A percentile compares a stretch with the other conserved stretches of the same genome.
These are phyloP conservation scores for Sebastes hubbsi DNA, from an alignment of 2,797 vertebrate species.

Conservation along the genomic window DNA sequence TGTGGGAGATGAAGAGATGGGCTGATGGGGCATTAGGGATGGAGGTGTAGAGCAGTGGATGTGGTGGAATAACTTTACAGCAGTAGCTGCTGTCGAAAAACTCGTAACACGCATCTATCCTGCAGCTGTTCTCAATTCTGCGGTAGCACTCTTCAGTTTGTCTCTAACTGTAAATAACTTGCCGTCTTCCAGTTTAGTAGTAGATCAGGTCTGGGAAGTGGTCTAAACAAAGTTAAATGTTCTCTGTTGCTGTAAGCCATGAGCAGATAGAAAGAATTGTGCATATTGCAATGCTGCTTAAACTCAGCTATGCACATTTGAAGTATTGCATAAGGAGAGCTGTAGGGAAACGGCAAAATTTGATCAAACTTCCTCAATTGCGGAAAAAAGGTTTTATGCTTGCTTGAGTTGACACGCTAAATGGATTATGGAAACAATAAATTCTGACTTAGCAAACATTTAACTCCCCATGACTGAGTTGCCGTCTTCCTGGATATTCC, in stretches of 20 bases:
- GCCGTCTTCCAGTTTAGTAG: background rate
- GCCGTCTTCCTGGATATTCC: background rate
- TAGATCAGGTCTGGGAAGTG: background rate
- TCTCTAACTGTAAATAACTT: slow-evolving; percentile 2
- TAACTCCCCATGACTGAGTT: background rate
- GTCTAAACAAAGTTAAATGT: background rate
- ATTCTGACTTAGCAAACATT: background rate
- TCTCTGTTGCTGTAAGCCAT: background rate
- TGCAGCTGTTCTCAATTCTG: slow-evolving; percentile 44
- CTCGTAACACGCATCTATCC: slow-evolving; percentile 32
- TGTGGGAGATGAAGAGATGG: slow-evolving; percentile 58
- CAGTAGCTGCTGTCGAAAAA: slow-evolving; percentile 35
- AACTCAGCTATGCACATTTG: background rate
- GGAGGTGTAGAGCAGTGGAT: slow-evolving; percentile 51
- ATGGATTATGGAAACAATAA: background rate
- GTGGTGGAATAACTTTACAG: slow-evolving; percentile 49
- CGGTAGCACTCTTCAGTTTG: background rate
- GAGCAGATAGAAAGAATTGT: background rate
- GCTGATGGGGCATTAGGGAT: slow-evolving; percentile 50
- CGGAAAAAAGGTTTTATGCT: too few species aligned
- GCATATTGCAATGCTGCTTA: background rate
- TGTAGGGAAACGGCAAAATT: too few species aligned
- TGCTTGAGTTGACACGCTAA: background rate
- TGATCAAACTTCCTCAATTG: too few species aligned
- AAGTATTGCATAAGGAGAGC: too few species aligned